Evolutionary conservation across 2,797 vertebrate species (phyloP).

Genomic region (Pangasius djambal): DNA sequence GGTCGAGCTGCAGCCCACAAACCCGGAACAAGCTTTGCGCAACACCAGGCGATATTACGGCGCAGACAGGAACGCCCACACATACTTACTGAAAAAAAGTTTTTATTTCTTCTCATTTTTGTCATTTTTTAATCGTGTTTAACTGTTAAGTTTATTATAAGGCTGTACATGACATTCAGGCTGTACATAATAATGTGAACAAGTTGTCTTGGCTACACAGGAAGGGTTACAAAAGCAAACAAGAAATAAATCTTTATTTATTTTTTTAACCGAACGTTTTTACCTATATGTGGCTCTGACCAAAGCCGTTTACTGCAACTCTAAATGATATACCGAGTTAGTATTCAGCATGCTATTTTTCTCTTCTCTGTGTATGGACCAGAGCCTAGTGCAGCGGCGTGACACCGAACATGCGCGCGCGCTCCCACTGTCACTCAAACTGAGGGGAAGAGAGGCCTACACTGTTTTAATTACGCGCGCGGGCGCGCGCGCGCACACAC

Average conservation of each 20-base stretch:
- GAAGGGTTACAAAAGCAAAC: not conserved
- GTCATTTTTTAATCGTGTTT: not conserved
- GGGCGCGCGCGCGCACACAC: not conserved
- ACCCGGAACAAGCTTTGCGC: constrained; percentile 49
- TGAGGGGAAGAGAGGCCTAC: not conserved
- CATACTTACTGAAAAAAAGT: not conserved
- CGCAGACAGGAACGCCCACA: not conserved
- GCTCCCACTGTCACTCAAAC: constrained; percentile 22
- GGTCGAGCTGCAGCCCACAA: constrained; percentile 45
- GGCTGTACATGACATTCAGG: not conserved
- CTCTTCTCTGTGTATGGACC: not conserved
- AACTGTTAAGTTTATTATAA: not conserved
- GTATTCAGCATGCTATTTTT: not conserved
- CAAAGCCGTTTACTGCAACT: not conserved
- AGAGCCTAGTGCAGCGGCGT: not conserved
- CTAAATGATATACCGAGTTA: not conserved
- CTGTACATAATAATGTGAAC: too few relatives aligned
- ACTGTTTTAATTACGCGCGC: not conserved
- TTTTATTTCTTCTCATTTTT: not conserved
- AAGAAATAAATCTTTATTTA: not conserved
- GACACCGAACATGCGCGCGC: not conserved
- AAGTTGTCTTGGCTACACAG: not conserved
- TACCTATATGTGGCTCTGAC: too few relatives aligned
- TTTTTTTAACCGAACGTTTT: not conserved
- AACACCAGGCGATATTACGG: constrained; percentile 18